phyloP scores from a whole-genome alignment of 2,888 invertebrate genomes.

The Tipula vernalis region DNA sequence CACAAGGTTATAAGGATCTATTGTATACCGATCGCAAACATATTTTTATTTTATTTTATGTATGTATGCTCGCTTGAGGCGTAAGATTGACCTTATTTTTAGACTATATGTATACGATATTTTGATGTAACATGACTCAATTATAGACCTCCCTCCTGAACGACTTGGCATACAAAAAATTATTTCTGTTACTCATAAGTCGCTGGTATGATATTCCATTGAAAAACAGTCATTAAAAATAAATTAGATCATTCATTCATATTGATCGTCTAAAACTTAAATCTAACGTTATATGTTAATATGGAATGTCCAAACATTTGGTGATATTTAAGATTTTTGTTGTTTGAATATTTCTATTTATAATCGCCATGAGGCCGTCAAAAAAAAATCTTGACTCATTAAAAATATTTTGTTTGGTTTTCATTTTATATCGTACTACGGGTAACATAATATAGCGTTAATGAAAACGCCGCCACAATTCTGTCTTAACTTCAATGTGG shows the following conservation, averaged over 20 bases:
- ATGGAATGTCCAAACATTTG: not conserved
- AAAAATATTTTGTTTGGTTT: not conserved
- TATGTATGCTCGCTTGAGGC: not conserved
- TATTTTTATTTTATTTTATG: not conserved
- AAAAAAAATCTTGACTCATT: not conserved
- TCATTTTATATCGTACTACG: not conserved
- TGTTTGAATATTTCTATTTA: not conserved
- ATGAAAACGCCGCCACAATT: not conserved
- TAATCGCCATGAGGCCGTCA: not conserved
- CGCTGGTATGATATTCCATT: not conserved
- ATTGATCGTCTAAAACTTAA: not conserved
- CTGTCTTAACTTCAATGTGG: not conserved
- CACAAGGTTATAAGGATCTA: not conserved
- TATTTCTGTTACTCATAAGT: not conserved
- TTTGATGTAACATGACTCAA: not conserved
- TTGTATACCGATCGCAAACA: not conserved
- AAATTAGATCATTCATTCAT: not conserved
- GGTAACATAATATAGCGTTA: not conserved
- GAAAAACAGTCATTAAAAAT: not conserved
- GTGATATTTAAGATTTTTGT: not conserved
- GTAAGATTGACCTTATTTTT: not conserved
- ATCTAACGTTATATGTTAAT: not conserved
- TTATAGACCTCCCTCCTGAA: not conserved
- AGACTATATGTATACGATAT: not conserved
- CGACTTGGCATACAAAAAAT: not conserved